phyloP scores from a whole-genome alignment of 2,797 vertebrate species.

The Phoeniculus purpureus region DNA sequence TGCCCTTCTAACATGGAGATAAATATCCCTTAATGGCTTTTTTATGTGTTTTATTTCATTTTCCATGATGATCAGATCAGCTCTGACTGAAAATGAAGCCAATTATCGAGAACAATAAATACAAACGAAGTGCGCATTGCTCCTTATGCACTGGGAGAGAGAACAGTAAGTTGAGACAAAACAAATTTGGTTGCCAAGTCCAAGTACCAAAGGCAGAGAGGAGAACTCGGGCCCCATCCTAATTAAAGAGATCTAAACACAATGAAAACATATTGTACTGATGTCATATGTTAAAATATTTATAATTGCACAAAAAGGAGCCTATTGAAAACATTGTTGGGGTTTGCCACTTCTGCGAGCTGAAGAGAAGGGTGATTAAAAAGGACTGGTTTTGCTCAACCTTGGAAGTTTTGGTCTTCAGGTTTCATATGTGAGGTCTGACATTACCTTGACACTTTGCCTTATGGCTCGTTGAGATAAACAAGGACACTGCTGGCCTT shows the following conservation, averaged over 20 bases:
- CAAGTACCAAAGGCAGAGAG: constrained; percentile 68
- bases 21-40: constrained; percentile 72
- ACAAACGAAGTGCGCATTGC: constrained; percentile 54
- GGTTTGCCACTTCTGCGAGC: neutral
- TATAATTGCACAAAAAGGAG: constrained; percentile 69
- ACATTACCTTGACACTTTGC: neutral
- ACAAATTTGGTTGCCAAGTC: constrained; percentile 70
- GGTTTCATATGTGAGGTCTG: constrained; percentile 33
- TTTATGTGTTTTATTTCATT: constrained; percentile 75
- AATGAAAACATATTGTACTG: constrained; percentile 70
- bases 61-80: constrained; percentile 71
- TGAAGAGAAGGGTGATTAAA: neutral
- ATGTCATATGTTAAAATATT: constrained; percentile 76
- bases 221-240: constrained; percentile 67
- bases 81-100: constrained; percentile 69
- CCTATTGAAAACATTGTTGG: constrained; percentile 62
- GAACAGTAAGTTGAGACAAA: constrained; percentile 68
- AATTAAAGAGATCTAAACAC: constrained; percentile 74
- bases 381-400: neutral
- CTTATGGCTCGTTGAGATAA: neutral
- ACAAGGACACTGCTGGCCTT: neutral
- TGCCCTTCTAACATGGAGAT: constrained; percentile 70
- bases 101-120: constrained; percentile 77
- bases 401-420: constrained; percentile 10
- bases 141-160: constrained; percentile 56